phyloP scores from a whole-genome alignment of 2,113 vertebrate species.

The Nanorana parkeri region DNA sequence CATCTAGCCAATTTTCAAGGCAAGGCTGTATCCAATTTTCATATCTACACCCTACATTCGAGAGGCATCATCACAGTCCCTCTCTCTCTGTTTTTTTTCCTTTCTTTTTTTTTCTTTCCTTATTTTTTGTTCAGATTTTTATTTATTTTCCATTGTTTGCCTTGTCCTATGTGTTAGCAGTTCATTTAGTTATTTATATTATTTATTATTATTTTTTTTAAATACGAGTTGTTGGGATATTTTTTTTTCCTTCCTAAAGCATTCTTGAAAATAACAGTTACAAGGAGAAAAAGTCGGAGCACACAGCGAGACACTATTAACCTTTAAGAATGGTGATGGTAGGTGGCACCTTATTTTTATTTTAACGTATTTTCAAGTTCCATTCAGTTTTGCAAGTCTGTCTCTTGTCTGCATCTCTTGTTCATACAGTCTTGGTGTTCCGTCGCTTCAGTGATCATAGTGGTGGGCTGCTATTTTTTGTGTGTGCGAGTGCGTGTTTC shows the following conservation, averaged over 20 bases:
- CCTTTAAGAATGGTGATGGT: conserved; percentile 98
- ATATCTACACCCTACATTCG: conserved; percentile 75
- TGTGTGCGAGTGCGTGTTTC: not conserved
- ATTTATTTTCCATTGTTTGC: conserved; percentile 66
- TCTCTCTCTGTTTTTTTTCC: conserved; percentile 59
- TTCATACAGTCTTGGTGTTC: conserved; percentile 2
- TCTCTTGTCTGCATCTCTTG: conserved; percentile 58
- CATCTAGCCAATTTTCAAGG: conserved; percentile 77
- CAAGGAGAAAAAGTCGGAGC: conserved; percentile 79
- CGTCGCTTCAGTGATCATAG: conserved; percentile 18
- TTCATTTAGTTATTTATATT: conserved; percentile 60
- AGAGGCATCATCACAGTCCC: conserved; percentile 68
- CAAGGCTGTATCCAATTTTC: conserved; percentile 75
- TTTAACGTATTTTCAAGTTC: not conserved
- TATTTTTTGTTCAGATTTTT: conserved; percentile 72
- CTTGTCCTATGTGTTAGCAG: not conserved
- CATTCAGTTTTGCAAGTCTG: conserved; percentile 60
- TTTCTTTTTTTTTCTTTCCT: conserved; percentile 40
- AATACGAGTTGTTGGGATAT: not conserved
- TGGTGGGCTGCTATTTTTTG: not conserved
- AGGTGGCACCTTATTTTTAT: conserved; percentile 77
- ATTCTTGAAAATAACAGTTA: conserved; percentile 64
- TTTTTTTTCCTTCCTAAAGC: conserved; percentile 41
- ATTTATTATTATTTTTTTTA: conserved; percentile 64
- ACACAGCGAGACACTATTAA: conserved; percentile 75